Evolutionary conservation across 2,113 vertebrate species (phyloP), one percentile per base, ranked within the genome.

Genomic region (Dasypus novemcinctus): DNA sequence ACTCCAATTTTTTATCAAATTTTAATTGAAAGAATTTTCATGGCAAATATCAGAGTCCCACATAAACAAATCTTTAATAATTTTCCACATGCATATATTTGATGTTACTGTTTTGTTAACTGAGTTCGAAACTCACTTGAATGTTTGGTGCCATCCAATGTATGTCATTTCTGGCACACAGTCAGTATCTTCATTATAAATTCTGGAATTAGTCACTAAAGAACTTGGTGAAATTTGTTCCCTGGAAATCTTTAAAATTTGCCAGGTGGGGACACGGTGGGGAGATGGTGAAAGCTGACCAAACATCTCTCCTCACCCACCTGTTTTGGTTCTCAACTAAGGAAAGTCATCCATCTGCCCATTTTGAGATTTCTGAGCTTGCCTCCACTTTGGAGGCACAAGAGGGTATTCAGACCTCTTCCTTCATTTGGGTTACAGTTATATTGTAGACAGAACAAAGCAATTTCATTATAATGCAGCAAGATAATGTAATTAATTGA

Each of bases 1-100:
- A 71, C 81, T 85, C 43, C 78, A 0, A 74, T 78, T 71, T 95
- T 95, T 83, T 98, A 98, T 98, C 97, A 98, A 97, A 98, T 98
- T 96, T 98, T 98, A 96, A 97, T 98, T 97, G 94, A 90, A 91
- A 91, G 96, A 97, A 95, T 97, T 98, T 98, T 97, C 95, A 95
- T 93, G 94, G 93, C 96, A 98, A 98, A 94, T 97, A 97, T 93
- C n/a, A 97, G 68, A 95, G 93, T 57, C 29, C 52, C 93, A 78
- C 71, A 72, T 82, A 91, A 95, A 81, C 41, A 86, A 38, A 64
- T 17, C 91, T 97, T 95, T 80, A 89, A 94, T 97, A 91, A 90
- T 87, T 91, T 88, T 72, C 6, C 64, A n/a, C 87, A 43, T 88
- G 43, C 57, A 43, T 89, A 27, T 92, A 92, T 92, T 96, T 95